phyloP scores from a whole-genome alignment of 2,888 invertebrate genomes.

The Drosophila yooni region DNA sequence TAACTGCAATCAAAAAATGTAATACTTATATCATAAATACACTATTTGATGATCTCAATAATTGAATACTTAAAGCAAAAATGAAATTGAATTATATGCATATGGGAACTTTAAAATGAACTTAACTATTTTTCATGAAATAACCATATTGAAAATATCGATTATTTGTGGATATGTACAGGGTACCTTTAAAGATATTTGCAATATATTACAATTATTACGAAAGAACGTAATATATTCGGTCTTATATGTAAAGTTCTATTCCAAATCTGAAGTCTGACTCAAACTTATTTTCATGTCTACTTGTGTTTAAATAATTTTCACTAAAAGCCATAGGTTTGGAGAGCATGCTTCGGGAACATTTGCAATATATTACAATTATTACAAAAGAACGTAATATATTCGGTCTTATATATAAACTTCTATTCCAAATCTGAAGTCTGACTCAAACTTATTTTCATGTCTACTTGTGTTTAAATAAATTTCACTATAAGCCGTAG shows the following conservation, averaged over 20 bases:
- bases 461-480: neutral
- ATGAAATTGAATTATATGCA: neutral
- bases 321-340: no score
- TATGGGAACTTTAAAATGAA: neutral
- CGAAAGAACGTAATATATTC: neutral
- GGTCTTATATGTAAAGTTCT: neutral
- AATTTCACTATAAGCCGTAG: neutral
- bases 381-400: neutral
- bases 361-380: neutral
- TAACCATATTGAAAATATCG: neutral
- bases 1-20: constrained; percentile 1
- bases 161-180: neutral
- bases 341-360: no score
- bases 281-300: neutral
- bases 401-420: neutral
- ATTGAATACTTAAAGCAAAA: neutral
- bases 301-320: no score
- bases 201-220: neutral
- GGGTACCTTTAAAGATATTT: neutral
- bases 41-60: neutral
- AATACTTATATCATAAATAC: neutral
- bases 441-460: neutral
- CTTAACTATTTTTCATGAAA: neutral
- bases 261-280: neutral
- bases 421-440: neutral